Base-by-base conservation (phyloP, 53 echinoderm and acorn worm species). In the Henricia sp. region DNA sequence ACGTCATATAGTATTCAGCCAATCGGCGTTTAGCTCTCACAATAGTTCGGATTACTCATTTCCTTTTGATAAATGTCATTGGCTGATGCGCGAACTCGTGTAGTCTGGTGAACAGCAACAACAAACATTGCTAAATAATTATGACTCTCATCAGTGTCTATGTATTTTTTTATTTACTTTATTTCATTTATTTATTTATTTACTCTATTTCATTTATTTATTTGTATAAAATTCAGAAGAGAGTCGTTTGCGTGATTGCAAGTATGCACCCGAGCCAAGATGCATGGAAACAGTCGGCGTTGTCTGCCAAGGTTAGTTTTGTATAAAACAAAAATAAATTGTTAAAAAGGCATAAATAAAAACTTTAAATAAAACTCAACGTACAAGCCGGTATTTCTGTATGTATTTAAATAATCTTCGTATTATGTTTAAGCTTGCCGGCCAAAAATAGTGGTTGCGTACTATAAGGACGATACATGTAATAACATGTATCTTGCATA, bases 191-290 rank as follows among this genome's bases (percentile, higher is more conserved):
- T 30, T 16, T 29, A n/a, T 17, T 28, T 0, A 63, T 14, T 48
- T 3, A 8, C 14, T 26, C 0, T 62, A 19, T 52, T 37, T 54
- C 55, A 4, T 44, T 75, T 1, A 25, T 71, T 68, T 68, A 9
- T 64, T 56, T 25, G 63, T n/a, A n/a, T n/a, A n/a, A n/a, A n/a
- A n/a, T 54, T 14, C 87, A 91, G 91, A 84, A 29, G 91, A 91
- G 28, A 21, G 41, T 1, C 37, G 35, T 16, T 42, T 91, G 38
- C 34, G 39, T 1, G 84, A 68, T 4, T 91, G 91, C 36, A 50
- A 52, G n/a, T 86, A 59, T 21, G 75, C 64, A 11, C 66, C 48
- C 0, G 82, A 68, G 23, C 51, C 10, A 43, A 35, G 75, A 66
- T 86, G 86, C 30, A 19, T 57, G 16, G 75, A 74, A 1, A 64